These are phyloP conservation scores for Alloscopus bannaensis DNA, from an alignment of 2,888 invertebrate species.

Conservation along the genomic window DNA sequence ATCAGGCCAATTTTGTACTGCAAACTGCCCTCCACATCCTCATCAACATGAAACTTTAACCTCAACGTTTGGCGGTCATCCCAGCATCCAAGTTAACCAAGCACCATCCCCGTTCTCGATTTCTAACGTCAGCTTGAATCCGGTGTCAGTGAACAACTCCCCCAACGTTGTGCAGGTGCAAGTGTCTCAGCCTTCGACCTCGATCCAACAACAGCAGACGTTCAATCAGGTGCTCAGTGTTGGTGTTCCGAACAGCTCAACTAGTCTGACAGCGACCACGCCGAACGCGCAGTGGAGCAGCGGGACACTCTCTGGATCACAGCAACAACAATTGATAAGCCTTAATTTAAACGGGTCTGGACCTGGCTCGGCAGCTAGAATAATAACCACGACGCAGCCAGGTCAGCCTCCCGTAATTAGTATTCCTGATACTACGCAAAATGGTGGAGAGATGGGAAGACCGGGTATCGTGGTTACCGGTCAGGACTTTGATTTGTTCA, in stretches of 20 bases:
- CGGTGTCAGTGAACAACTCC: conserved; percentile 58
- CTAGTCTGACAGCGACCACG: conserved; percentile 20
- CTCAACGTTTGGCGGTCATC: conserved; percentile 26
- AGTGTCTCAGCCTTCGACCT: conserved; percentile 64
- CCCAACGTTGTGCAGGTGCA: conserved; percentile 68
- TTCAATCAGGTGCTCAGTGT: conserved; percentile 68
- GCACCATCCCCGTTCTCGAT: conserved; percentile 54
- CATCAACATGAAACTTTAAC: conserved; percentile 56
- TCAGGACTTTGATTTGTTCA: conserved; percentile 70
- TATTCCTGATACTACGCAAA: conserved; percentile 73
- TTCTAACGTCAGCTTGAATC: conserved; percentile 53
- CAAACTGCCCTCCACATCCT: conserved; percentile 57
- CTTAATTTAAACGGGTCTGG: conserved; percentile 70
- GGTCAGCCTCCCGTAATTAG: conserved; percentile 73
- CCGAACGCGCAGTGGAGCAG: conserved; percentile 34
- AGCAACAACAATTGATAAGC: conserved; percentile 68
- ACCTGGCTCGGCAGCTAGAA: conserved; percentile 69
- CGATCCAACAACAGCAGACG: conserved; percentile 66
- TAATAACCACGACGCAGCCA: conserved; percentile 72
- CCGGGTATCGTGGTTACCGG: conserved; percentile 62
- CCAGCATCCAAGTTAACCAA: conserved; percentile 56
- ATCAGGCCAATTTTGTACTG: conserved; percentile 52
- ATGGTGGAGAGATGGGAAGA: conserved; percentile 49
- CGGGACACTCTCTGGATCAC: conserved; percentile 11
- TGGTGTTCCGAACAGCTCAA: conserved; percentile 36